Evolutionary conservation across 2,797 vertebrate species (phyloP).

Genomic region (Cryptoblepharus egeriae): DNA sequence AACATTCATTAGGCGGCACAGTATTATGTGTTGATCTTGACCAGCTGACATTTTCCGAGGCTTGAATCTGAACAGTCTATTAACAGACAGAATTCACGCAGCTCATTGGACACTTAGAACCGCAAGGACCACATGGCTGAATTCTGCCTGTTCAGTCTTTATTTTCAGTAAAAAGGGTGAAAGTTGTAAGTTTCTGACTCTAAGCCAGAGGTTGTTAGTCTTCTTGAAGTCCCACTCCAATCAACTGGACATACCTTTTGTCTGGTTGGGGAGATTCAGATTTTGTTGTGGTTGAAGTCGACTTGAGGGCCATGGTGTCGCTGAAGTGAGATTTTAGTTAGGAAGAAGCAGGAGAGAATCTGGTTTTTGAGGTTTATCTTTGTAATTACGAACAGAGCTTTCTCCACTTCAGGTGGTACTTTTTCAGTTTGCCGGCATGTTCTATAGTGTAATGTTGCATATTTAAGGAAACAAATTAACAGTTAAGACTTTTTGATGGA

Average conservation of each 20-base stretch:
- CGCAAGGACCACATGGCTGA: constrained; percentile 27
- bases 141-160: constrained; percentile 36
- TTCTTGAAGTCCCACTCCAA: background rate
- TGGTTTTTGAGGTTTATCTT: constrained; percentile 57
- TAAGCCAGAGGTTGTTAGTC: background rate
- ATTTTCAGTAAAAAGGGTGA: constrained; percentile 26
- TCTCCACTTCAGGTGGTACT: constrained; percentile 65
- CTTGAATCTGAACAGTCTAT: background rate
- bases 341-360: background rate
- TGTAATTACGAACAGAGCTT: constrained; percentile 61
- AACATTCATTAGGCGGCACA: constrained; percentile 58
- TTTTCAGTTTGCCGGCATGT: constrained; percentile 62
- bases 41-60: constrained; percentile 48
- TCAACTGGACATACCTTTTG: background rate
- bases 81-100: constrained; percentile 35
- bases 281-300: constrained; percentile 35
- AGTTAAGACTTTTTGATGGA: background rate
- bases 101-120: constrained; percentile 18
- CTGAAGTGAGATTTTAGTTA: constrained; percentile 48
- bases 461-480: constrained; percentile 26
- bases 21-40: constrained; percentile 62
- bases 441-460: constrained; percentile 61
- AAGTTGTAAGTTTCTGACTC: constrained; percentile 21
- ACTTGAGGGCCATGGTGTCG: constrained; percentile 42
- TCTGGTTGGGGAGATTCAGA: background rate